A percentile compares a stretch with the other conserved stretches of the same genome.
These are phyloP conservation scores for Mastigias papua DNA, from an alignment of 30 jellyfish, hydroid and myxozoan species.

Conservation along the genomic window DNA sequence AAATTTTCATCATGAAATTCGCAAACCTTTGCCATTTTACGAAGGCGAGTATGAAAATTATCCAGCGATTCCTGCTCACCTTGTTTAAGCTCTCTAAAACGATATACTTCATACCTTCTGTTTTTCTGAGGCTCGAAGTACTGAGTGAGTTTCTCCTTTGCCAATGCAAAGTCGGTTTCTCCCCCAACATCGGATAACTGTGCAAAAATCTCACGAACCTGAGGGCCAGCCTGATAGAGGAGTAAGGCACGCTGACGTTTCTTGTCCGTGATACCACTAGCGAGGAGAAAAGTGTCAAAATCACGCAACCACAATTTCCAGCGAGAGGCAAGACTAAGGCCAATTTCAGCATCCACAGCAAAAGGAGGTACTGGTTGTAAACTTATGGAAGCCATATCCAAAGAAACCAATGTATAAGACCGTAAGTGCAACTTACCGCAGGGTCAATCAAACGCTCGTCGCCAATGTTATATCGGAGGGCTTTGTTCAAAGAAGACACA, in stretches of 20 bases:
- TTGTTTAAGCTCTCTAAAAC: too few relatives aligned
- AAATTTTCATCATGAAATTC: slow-evolving; percentile 40
- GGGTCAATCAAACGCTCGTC: neutral
- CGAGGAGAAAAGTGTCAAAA: slow-evolving; percentile 45
- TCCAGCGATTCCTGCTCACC: slow-evolving; percentile 47
- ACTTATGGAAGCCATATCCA: neutral
- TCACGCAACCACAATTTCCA: slow-evolving; percentile 58
- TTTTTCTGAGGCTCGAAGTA: slow-evolving; percentile 57
- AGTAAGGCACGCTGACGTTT: slow-evolving; percentile 43
- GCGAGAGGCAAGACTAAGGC: slow-evolving; percentile 44
- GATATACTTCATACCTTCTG: slow-evolving; percentile 46
- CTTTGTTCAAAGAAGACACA: neutral
- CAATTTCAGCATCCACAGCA: slow-evolving; percentile 38
- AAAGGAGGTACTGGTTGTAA: slow-evolving; percentile 1
- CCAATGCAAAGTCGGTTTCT: slow-evolving; percentile 15
- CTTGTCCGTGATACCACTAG: slow-evolving; percentile 42
- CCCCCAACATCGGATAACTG: slow-evolving; percentile 31
- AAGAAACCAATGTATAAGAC: too few relatives aligned
- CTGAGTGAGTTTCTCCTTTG: slow-evolving; percentile 17
- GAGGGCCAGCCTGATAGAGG: slow-evolving; percentile 54
- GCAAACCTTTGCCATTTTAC: slow-evolving; percentile 36
- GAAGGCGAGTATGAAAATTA: slow-evolving; percentile 46
- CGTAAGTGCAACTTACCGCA: neutral
- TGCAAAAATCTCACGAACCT: slow-evolving; percentile 44
- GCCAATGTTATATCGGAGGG: slow-evolving; percentile 7